Evolutionary conservation across 2,888 invertebrate genomes (phyloP), one percentile per base, ranked within the genome.

Genomic region (Nebria salina): DNA sequence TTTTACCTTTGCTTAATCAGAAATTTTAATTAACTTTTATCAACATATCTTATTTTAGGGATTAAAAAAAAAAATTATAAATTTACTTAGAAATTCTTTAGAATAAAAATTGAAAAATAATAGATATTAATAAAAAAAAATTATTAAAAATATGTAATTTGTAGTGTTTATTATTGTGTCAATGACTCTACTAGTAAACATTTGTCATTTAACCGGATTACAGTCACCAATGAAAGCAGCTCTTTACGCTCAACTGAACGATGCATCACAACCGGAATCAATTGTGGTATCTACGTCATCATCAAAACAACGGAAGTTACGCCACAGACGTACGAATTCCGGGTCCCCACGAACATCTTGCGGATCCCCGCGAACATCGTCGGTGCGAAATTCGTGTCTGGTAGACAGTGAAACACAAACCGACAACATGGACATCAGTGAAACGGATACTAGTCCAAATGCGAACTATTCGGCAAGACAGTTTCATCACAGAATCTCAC

Each of bases 401-500:
- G 91, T 93, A 5, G 92, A 93, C 85, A 91, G 90, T 78, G 93
- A 93, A 86, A 93, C 93, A 0, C 93, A 94, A 88, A 93, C 93
- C 3, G 93, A 94, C 85, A 90, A 90, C 76, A 91, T 92, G 90
- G 92, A 92, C 84, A 89, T 92, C 66, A 92, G 92, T 84, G 92
- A 92, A 85, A 91, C 90, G n/a, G 92, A 92, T 86, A 87, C 90
- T 34, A 92, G 91, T 85, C 91, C 92, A 0, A 90, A 89, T 83
- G 89, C 88, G 3, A 88, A 87, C 73, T 86, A 86, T 75, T 86
- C 89, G 13, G 86, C 88, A 11, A 87, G 88, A 64, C 86, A 86
- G 34, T 73, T 83, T 43, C 84, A 76, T 43, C 72, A 70, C 76
- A 83, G 41, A 84, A 85, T 84, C 20, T 84, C 83, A 9, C 86